A percentile compares a stretch with the other conserved stretches of the same genome.
Conservation (phyloP, 2,888 invertebrate genomes). For the Tinea trinotella region DNA sequence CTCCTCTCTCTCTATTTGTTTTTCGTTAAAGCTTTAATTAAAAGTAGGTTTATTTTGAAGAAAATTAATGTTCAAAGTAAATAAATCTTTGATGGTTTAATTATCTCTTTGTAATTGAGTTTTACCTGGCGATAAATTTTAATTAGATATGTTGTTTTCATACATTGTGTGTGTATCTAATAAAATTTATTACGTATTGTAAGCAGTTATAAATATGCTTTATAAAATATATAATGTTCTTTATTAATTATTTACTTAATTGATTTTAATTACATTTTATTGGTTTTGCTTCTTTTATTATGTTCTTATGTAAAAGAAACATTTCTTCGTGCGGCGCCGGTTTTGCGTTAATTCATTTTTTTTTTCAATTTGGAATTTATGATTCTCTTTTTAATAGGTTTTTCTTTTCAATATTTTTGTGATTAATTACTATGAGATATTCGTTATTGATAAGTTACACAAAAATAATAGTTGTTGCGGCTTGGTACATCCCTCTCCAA, state of each 20-base stretch:
- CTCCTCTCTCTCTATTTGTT: conserved; percentile 57
- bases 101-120: conserved; percentile 68
- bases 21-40: conserved; percentile 69
- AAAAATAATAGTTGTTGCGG: too few species aligned
- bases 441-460: too few species aligned
- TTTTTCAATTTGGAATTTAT: too few species aligned
- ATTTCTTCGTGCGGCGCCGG: too few species aligned
- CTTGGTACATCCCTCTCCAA: too few species aligned
- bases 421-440: too few species aligned
- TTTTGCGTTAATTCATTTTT: too few species aligned
- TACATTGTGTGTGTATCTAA: conserved; percentile 17
- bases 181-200: conserved; percentile 18
- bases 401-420: not conserved
- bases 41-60: conserved; percentile 68
- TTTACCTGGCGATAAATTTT: conserved; percentile 57
- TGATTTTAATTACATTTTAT: too few species aligned
- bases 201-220: not conserved
- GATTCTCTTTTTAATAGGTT: not conserved
- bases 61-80: conserved; percentile 68
- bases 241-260: too few species aligned
- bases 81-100: conserved; percentile 68
- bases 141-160: conserved; percentile 18
- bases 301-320: too few species aligned
- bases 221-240: too few species aligned
- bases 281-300: too few species aligned